These are phyloP conservation scores for Cheilosia grossa DNA, from an alignment of 2,888 invertebrate genomes.

Conservation along the genomic window DNA sequence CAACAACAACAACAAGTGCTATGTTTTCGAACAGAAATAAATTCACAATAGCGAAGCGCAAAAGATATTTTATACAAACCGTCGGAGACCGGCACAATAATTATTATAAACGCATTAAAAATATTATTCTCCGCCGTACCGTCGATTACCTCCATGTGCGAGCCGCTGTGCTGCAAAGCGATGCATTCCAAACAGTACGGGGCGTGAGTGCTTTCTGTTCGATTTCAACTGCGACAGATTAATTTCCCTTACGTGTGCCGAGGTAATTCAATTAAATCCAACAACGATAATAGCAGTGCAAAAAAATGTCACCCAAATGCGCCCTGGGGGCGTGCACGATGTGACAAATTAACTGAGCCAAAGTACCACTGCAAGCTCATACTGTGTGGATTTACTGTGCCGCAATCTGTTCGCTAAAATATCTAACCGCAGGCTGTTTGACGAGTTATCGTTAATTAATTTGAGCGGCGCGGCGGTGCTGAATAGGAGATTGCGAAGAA, in stretches of 20 bases:
- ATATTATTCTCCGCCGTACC: conserved; percentile 37
- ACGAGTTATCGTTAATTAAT: conserved; percentile 69
- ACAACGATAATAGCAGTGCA: conserved; percentile 40
- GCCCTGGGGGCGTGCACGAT: conserved; percentile 14
- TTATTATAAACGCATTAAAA: conserved; percentile 69
- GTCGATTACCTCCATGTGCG: conserved; percentile 13
- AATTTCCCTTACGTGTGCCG: conserved; percentile 69
- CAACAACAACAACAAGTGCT: conserved; percentile 2
- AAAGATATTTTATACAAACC: conserved; percentile 23
- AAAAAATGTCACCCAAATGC: conserved; percentile 39
- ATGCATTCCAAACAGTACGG: conserved; percentile 17
- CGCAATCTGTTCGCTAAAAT: conserved; percentile 66
- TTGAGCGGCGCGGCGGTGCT: conserved; percentile 28
- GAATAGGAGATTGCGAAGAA: conserved; percentile 47
- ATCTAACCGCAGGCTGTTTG: conserved; percentile 61
- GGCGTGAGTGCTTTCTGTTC: conserved; percentile 48
- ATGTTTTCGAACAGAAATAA: conserved; percentile 43
- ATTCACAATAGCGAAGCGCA: conserved; percentile 40
- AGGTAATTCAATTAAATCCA: conserved; percentile 72
- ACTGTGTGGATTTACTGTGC: conserved; percentile 43
- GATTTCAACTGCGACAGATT: conserved; percentile 67
- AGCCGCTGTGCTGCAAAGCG: conserved; percentile 15
- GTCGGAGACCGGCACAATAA: conserved; percentile 47
- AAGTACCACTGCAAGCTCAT: conserved; percentile 20
- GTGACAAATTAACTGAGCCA: conserved; percentile 54